phyloP scores from a whole-genome alignment of 2,113 vertebrate species.

The Myotis yumanensis region DNA sequence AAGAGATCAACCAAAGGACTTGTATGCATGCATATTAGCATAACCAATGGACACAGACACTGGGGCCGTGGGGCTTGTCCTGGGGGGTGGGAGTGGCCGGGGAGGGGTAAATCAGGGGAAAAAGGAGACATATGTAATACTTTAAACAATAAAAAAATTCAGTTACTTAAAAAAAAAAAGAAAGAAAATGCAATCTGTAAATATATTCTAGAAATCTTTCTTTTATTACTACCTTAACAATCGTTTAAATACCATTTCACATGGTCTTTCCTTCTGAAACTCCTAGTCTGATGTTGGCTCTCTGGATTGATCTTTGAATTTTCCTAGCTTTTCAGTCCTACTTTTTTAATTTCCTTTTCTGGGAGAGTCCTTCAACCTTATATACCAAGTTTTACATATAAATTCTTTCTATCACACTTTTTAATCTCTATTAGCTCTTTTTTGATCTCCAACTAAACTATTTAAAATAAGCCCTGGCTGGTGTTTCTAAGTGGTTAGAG shows the following conservation, averaged over 20 bases:
- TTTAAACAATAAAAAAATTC: no score
- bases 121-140: no score
- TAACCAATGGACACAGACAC: no score
- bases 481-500: no score
- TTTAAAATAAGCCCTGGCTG: neutral
- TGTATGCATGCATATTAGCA: no score
- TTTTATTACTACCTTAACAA: neutral
- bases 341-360: neutral
- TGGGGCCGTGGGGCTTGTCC: no score
- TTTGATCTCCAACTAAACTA: neutral
- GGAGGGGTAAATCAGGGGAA: no score
- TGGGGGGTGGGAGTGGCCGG: no score
- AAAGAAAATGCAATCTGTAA: conserved; percentile 2
- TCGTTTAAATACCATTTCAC: neutral
- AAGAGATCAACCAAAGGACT: no score
- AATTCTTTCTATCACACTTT: neutral
- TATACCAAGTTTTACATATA: neutral
- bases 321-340: neutral
- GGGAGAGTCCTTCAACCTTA: neutral
- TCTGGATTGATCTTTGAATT: neutral
- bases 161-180: neutral
- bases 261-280: conserved; percentile 11
- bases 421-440: neutral
- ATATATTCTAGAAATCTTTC: neutral
- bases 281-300: neutral